Conservation (phyloP, 1,140 invertebrate species). For the Neuroterus valhalla region DNA sequence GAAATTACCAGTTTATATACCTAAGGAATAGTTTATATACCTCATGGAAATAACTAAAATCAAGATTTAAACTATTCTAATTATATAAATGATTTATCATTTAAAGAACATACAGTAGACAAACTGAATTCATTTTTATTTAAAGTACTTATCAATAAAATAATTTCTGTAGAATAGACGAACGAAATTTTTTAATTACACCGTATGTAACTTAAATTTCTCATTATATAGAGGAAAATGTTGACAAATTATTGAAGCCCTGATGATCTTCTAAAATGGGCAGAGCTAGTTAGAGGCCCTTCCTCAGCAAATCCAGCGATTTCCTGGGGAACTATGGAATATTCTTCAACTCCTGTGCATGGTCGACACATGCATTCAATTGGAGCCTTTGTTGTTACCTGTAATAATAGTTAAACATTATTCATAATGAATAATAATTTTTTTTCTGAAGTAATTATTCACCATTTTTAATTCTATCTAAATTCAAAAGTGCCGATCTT, state of each 20-base stretch:
- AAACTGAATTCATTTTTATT: too few relatives aligned
- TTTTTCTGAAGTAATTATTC: neutral
- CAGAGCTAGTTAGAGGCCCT: slow-evolving; percentile 79
- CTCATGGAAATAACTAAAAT: too few relatives aligned
- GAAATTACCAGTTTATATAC: too few relatives aligned
- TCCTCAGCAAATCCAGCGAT: slow-evolving; percentile 91
- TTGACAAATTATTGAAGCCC: slow-evolving; percentile 63
- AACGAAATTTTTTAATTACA: too few relatives aligned
- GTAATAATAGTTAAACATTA: slow-evolving; percentile 45
- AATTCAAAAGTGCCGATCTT: neutral
- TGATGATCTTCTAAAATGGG: slow-evolving; percentile 81
- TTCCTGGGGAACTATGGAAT: slow-evolving; percentile 91
- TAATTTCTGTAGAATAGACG: too few relatives aligned
- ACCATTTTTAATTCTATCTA: neutral
- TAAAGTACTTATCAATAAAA: too few relatives aligned
- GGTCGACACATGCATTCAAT: slow-evolving; percentile 95
- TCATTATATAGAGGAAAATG: too few relatives aligned
- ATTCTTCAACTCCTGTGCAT: slow-evolving; percentile 91
- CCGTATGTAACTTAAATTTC: neutral
- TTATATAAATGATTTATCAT: too few relatives aligned
- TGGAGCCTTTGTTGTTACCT: slow-evolving; percentile 93
- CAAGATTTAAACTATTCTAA: too few relatives aligned
- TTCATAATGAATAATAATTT: neutral
- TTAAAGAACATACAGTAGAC: too few relatives aligned
- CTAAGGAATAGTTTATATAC: too few relatives aligned